A percentile compares a stretch with the other conserved stretches of the same genome.
Conservation (phyloP, 2,113 vertebrate species). For the Propithecus coquereli region DNA sequence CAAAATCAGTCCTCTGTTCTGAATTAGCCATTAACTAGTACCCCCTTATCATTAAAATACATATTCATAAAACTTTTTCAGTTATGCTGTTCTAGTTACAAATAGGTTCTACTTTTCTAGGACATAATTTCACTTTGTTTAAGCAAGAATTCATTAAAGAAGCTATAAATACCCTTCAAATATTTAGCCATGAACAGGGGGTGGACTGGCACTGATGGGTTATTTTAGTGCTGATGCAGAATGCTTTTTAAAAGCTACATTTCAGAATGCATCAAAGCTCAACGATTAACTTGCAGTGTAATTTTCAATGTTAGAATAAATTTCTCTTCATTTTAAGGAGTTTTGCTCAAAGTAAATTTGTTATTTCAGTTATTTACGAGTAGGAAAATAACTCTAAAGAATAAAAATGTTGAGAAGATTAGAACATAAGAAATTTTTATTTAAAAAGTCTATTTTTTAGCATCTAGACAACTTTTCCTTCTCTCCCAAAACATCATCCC, state of each 20-base stretch:
- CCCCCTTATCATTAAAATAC: conserved; percentile 81
- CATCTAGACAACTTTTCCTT: neutral
- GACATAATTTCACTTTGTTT: conserved; percentile 87
- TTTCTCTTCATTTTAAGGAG: conserved; percentile 45
- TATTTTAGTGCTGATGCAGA: conserved; percentile 83
- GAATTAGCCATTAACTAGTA: conserved; percentile 78
- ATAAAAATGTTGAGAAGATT: neutral
- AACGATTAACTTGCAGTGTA: conserved; percentile 78
- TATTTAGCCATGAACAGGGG: conserved; percentile 85
- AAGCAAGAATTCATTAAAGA: conserved; percentile 87
- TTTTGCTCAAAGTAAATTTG: conserved; percentile 27
- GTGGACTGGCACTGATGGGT: conserved; percentile 85
- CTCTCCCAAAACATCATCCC: neutral
- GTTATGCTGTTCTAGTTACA: conserved; percentile 84
- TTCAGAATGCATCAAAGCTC: conserved; percentile 80
- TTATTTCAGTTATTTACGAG: conserved; percentile 24
- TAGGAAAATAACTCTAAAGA: conserved; percentile 25
- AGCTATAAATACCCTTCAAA: conserved; percentile 87
- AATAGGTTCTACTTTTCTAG: conserved; percentile 86
- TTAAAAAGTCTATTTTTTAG: neutral
- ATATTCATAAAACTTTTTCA: conserved; percentile 83
- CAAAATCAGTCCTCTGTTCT: conserved; percentile 69
- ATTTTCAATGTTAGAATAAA: conserved; percentile 60
- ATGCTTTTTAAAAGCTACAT: conserved; percentile 76
- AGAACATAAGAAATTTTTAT: neutral